Evolutionary conservation across 2,113 vertebrate genomes (phyloP).

Genomic region (Eira barbara): DNA sequence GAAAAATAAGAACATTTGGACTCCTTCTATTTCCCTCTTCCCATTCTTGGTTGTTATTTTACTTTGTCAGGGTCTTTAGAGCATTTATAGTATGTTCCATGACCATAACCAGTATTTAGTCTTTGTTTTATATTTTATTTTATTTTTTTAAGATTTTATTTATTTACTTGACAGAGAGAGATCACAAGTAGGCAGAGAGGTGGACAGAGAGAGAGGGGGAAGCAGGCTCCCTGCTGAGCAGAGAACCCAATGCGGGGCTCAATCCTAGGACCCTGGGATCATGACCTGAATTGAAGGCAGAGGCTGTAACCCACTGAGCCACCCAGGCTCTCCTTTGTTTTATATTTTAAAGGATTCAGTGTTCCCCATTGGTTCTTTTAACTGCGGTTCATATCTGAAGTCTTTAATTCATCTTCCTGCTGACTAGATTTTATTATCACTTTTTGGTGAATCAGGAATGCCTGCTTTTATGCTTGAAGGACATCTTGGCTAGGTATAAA

Average conservation of each 20-base stretch:
- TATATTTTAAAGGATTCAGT: not conserved
- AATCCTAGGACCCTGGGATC: too few species aligned
- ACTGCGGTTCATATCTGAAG: not conserved
- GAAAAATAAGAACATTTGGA: not conserved
- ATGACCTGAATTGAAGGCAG: too few species aligned
- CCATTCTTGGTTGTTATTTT: not conserved
- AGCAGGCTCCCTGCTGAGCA: too few species aligned
- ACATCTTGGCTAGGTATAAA: not conserved
- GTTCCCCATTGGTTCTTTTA: not conserved
- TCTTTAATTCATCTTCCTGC: not conserved
- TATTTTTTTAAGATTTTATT: too few species aligned
- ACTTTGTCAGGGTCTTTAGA: not conserved
- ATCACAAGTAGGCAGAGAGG: too few species aligned
- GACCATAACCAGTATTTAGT: not conserved
- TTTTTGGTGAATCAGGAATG: not conserved
- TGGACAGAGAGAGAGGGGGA: too few species aligned
- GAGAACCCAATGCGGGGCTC: too few species aligned
- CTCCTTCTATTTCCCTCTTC: not conserved
- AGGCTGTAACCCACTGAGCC: too few species aligned
- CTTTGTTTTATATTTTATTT: not conserved
- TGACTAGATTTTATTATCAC: conserved; percentile 1
- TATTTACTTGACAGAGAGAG: too few species aligned
- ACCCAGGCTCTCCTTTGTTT: too few species aligned
- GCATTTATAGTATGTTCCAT: not conserved
- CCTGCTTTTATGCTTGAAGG: not conserved